Percentiles rank a stretch among this genome's conserved stretches.
Evolutionary conservation across 2,113 vertebrate genomes (phyloP).

Genomic region (Meriones unguiculatus): DNA sequence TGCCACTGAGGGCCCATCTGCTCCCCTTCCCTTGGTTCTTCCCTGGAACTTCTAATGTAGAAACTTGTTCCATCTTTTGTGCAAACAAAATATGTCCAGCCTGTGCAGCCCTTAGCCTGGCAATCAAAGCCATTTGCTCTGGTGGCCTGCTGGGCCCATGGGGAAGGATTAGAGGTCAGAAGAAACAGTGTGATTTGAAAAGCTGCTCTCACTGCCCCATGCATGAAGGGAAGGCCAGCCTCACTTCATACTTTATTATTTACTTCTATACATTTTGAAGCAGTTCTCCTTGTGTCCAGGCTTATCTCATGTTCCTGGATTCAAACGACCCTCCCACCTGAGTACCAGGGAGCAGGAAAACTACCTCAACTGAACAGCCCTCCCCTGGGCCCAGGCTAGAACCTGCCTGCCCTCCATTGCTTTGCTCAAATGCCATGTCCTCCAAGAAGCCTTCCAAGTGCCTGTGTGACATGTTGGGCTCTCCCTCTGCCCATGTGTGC

Average conservation of each 20-base stretch:
- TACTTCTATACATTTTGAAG: not conserved
- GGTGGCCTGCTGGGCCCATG: not conserved
- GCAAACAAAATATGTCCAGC: not conserved
- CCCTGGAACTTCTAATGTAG: not conserved
- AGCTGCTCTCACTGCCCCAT: not conserved
- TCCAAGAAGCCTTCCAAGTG: slow-evolving; percentile 1
- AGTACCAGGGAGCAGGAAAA: not conserved
- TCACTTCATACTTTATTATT: not conserved
- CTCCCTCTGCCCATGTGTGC: not conserved
- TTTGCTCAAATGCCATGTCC: not conserved
- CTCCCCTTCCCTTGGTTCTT: not conserved
- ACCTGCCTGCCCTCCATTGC: not conserved
- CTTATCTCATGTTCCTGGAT: not conserved
- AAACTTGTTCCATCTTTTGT: not conserved
- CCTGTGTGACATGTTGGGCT: not conserved
- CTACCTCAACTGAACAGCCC: not conserved
- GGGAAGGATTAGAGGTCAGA: too few relatives aligned
- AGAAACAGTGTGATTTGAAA: not conserved
- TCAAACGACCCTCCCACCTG: not conserved
- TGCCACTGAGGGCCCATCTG: not conserved
- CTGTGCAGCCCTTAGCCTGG: not conserved
- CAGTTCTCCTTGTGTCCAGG: not conserved
- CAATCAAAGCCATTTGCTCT: not conserved
- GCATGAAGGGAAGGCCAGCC: not conserved
- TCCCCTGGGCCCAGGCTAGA: not conserved